Conservation (phyloP, 2,113 vertebrate genomes). For the Nothoprocta pentlandii region DNA sequence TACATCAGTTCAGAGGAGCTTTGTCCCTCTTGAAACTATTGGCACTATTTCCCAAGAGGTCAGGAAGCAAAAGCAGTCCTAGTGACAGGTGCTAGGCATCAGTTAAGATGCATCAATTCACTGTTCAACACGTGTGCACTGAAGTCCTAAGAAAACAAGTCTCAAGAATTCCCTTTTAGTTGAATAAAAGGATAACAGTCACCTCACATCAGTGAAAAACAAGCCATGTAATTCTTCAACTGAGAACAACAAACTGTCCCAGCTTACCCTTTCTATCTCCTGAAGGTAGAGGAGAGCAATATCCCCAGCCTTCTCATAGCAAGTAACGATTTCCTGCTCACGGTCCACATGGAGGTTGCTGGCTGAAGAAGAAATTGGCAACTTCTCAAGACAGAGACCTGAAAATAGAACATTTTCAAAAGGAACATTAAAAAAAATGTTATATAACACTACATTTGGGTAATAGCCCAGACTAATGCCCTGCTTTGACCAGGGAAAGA, state of each 20-base stretch:
- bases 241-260: neutral
- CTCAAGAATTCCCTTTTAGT: neutral
- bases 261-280: conserved; percentile 93
- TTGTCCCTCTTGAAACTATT: neutral
- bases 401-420: neutral
- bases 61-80: neutral
- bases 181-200: neutral
- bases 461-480: neutral
- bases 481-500: neutral
- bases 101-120: neutral
- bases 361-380: conserved; percentile 87
- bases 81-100: neutral
- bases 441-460: neutral
- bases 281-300: conserved; percentile 97
- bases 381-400: conserved; percentile 96
- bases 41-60: neutral
- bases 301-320: conserved; percentile 98
- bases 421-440: neutral
- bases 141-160: neutral
- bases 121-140: neutral
- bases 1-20: neutral
- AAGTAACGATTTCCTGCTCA: conserved; percentile 94
- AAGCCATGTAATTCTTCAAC: neutral
- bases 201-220: neutral
- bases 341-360: conserved; percentile 82